Base-by-base conservation (phyloP, 1,140 invertebrate genomes). In the Leptinotarsa texana region DNA sequence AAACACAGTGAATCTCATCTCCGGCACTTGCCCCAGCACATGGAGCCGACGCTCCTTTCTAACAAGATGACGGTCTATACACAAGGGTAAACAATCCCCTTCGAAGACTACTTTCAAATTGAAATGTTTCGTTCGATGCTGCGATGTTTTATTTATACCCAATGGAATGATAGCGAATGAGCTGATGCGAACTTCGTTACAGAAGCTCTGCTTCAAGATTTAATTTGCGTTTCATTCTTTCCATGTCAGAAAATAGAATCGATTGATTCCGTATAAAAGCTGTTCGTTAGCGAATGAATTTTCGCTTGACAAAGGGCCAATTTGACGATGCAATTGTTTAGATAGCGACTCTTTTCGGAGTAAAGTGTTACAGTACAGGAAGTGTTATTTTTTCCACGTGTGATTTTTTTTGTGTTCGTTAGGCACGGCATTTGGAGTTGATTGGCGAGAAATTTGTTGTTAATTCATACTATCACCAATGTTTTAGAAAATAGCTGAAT, bases 131-230 rank as follows among this genome's bases (percentile, higher is more conserved):
- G 17, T 51, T 47, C 51, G 51, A n/a, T 57, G 51, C 17, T 57
- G 15, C n/a, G 63, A 72, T 72, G 71, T 72, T 63, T 72, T 72
- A 72, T 72, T 72, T 72, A 72, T 72, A 42, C 69, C 49, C 69
- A 49, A 22, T 47, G 69, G 49, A 47, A 70, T 70, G 69, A 70
- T 57, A 47, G 33, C 49, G 65, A 67, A 67, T 67, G 65, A 67
- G 65, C 65, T 42, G 18, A 42, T 24, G 24, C 51, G 51, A 6
- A 57, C 51, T 57, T 57, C 51, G 51, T 57, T 57, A 57, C 51
- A n/a, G 51, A 57, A 27, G 65, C 17, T 13, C 17, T 27, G 69
- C 24, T 24, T 42, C 48, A 57, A 17, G 48, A 70, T 70, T 70
- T 70, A 70, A 70, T 70, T 70, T 70, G 47, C 24, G 42, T 70